phyloP scores from a whole-genome alignment of 1,140 invertebrate genomes.

The Daktulosphaira vitifoliae region DNA sequence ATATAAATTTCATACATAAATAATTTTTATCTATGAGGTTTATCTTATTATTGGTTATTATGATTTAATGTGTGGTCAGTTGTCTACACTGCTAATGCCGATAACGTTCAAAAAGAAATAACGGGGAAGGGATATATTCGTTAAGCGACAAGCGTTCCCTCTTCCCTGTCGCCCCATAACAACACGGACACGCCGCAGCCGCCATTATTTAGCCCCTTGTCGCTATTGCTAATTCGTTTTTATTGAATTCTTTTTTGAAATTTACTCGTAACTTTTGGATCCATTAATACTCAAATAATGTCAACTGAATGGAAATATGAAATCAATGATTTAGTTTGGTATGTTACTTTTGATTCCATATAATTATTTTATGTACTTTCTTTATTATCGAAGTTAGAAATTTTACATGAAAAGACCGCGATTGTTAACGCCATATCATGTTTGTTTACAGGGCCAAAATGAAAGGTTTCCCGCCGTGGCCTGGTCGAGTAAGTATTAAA shows the following conservation, averaged over 20 bases:
- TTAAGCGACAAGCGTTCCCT: constrained; percentile 23
- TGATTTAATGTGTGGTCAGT: background rate
- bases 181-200: constrained; percentile 32
- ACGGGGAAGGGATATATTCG: background rate
- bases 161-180: constrained; percentile 3
- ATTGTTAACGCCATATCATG: background rate
- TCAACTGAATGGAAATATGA: background rate
- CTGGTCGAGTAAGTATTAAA: constrained; percentile 68
- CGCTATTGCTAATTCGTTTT: background rate
- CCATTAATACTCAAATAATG: background rate
- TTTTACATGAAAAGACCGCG: constrained; percentile 6
- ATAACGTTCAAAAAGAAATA: constrained; percentile 1
- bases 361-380: background rate
- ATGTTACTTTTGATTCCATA: background rate
- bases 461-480: constrained; percentile 90
- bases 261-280: background rate
- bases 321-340: constrained; percentile 8
- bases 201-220: constrained; percentile 16
- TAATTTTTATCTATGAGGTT: no score
- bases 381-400: background rate
- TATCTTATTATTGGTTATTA: no score
- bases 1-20: no score
- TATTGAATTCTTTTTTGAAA: background rate
- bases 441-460: constrained; percentile 82
- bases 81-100: background rate